These are phyloP conservation scores for Drosophila tropicalis DNA, from an alignment of 1,140 invertebrate genomes.

Conservation along the genomic window DNA sequence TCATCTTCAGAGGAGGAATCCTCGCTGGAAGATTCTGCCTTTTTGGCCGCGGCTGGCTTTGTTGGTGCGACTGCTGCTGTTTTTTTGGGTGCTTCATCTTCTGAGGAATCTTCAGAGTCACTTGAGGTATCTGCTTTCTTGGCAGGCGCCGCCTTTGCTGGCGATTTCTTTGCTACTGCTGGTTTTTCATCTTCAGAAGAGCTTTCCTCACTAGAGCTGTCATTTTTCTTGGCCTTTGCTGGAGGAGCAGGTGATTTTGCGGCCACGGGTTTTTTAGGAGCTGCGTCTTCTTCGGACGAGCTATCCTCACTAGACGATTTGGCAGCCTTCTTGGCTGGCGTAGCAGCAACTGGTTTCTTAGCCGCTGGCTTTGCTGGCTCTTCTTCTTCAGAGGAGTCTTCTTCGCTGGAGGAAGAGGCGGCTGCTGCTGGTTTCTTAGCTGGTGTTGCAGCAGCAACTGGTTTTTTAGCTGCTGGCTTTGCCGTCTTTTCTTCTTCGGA, in stretches of 20 bases:
- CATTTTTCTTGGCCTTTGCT: slow-evolving; percentile 41
- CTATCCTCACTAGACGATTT: slow-evolving; percentile 62
- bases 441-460: slow-evolving; percentile 28
- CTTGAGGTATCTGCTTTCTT: slow-evolving; percentile 64
- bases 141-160: slow-evolving; percentile 29
- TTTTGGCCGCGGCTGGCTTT: slow-evolving; percentile 46
- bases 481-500: slow-evolving; percentile 37
- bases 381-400: slow-evolving; percentile 51
- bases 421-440: slow-evolving; percentile 49
- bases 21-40: slow-evolving; percentile 46
- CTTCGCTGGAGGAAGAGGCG: slow-evolving; percentile 35
- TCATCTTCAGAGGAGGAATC: slow-evolving; percentile 61
- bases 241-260: neutral
- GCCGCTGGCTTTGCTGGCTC: slow-evolving; percentile 25
- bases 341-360: slow-evolving; percentile 38
- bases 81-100: slow-evolving; percentile 31
- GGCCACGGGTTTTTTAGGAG: slow-evolving; percentile 25
- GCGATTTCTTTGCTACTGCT: slow-evolving; percentile 43
- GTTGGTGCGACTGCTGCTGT: slow-evolving; percentile 3
- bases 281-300: slow-evolving; percentile 25
- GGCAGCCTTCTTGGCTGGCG: slow-evolving; percentile 54
- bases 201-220: slow-evolving; percentile 75
- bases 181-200: slow-evolving; percentile 50
- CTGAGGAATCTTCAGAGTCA: slow-evolving; percentile 20
- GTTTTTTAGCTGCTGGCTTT: slow-evolving; percentile 40